Base-by-base conservation (phyloP, 2,888 invertebrate species). In the Apotomis turbidana region DNA sequence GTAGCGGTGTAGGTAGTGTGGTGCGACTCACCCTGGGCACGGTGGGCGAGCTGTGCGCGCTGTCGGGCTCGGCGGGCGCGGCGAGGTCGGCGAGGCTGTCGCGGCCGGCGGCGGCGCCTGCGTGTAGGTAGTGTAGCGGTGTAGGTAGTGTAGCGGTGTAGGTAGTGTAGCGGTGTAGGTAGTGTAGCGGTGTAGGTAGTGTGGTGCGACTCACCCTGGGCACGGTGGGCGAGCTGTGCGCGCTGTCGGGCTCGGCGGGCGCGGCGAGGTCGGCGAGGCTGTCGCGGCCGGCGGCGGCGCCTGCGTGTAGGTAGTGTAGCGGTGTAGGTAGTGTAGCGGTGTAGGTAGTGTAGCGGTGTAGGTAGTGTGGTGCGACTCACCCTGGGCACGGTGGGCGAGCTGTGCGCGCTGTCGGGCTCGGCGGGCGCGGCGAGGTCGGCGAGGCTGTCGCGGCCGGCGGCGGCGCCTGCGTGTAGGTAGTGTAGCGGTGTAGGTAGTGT, bases 11-110 rank as follows among this genome's bases (percentile, higher is more conserved):
- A 15, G 15, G 15, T 15, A 15, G 15, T 15, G 41, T 41, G 2
- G 6, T 6, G 41, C 4, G 41, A 41, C 41, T 41, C 41, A 41
- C 41, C 41, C 41, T 41, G 41, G 41, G 41, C 60, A 97, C 95
- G n/a, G 97, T 96, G 0, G 98, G 98, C 36, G 98, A 98, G 82
- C 98, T 98, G 78, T 96, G 96, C 0, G 96, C 96, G 87, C 98
- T 98, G 86, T 99, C 98, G 71, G 97, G 94, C 83, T 98, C 98
- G 0, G 95, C 94, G 78, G 93, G 94, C 38, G 95, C 94, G 1
- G 95, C 94, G 72, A 97, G 91, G 88, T 98, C 98, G 9, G 96
- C 95, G 41, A 96, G 92, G 81, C 96, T 96, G 80, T 95, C 96
- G 58, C 96, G 93, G 0, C 93, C 93, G 15, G 85, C 86, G 0